Base-by-base conservation (phyloP, 92 coral and sea anemone species). In the Heliopora coerulea region DNA sequence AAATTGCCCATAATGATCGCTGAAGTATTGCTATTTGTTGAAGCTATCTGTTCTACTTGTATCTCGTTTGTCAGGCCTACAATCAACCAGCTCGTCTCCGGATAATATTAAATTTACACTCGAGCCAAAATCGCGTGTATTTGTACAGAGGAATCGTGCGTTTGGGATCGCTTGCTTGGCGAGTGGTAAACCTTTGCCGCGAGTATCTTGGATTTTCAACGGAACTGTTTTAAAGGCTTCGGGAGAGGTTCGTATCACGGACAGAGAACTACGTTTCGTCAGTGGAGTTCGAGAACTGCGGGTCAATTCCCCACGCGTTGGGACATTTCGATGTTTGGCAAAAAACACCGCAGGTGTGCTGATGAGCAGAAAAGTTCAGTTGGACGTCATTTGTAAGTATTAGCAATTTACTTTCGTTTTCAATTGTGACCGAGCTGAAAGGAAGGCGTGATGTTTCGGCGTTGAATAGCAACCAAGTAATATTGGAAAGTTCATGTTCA, bases 311-410 rank as follows among this genome's bases (percentile, higher is more conserved):
- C 72, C 35, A 12, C 48, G 50, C 15, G 49, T 70, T 52, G 77
- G 77, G 21, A 19, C 37, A 17, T 70, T 70, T 54, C 77, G 63
- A 1, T 70, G 77, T 70, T 1, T 32, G 19, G 62, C 63, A 15
- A 54, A 24, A 0, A 50, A 70, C 77, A 19, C 62, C 12, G 63
- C 62, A 49, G 77, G 77, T 70, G 50, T 30, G n/a, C 3, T 54
- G 9, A 8, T 70, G 49, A 33, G 62, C 27, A 33, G 25, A 54
- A 70, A 70, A 54, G 33, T 70, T 52, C 49, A 52, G n/a, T 18
- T 70, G 63, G 34, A 30, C n/a, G 24, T 70, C 24, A 34, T 54
- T 13, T 52, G 77, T 70, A 70, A 70, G 77, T 70, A 19, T 13
- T 39, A 24, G 6, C 34, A 62, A 20, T 26, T n/a, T n/a, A n/a